Evolutionary conservation across 2,113 vertebrate genomes (phyloP).

Genomic region (Psammodynastes pulverulentus): DNA sequence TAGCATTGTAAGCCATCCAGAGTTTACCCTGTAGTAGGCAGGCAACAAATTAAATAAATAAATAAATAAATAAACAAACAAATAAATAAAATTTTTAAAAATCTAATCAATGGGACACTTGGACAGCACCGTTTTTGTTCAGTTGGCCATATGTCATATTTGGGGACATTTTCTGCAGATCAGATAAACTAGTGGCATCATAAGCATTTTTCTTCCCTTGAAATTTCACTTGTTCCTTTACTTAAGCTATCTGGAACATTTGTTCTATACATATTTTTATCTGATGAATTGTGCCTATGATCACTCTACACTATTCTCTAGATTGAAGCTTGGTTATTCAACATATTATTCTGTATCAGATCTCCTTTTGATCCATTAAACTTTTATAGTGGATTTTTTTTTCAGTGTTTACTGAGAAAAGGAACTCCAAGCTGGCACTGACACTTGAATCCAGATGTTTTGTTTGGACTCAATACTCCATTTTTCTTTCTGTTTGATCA

Average conservation of each 20-base stretch:
- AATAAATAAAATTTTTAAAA: too few species aligned
- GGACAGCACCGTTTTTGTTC: not conserved
- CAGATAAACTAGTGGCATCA: not conserved
- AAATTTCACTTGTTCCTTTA: not conserved
- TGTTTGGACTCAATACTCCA: conserved; percentile 45
- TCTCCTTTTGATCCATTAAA: not conserved
- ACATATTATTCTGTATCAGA: not conserved
- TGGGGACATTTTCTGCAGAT: not conserved
- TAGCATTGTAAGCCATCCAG: too few species aligned
- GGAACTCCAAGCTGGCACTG: conserved; percentile 55
- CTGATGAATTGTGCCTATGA: not conserved
- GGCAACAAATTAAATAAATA: too few species aligned
- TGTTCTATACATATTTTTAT: not conserved
- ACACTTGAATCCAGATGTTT: conserved; percentile 66
- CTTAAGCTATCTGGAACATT: not conserved
- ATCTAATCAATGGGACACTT: not conserved
- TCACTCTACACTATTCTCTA: not conserved
- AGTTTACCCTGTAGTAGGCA: too few species aligned
- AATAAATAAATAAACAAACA: too few species aligned
- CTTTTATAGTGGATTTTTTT: conserved; percentile 10
- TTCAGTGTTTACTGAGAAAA: conserved; percentile 42
- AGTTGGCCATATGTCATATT: not conserved
- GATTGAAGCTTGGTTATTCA: not conserved
- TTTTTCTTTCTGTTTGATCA: conserved; percentile 54
- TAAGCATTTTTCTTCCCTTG: not conserved